phyloP scores from a whole-genome alignment of 2,888 invertebrate species.

The Dicroscelio sp. region DNA sequence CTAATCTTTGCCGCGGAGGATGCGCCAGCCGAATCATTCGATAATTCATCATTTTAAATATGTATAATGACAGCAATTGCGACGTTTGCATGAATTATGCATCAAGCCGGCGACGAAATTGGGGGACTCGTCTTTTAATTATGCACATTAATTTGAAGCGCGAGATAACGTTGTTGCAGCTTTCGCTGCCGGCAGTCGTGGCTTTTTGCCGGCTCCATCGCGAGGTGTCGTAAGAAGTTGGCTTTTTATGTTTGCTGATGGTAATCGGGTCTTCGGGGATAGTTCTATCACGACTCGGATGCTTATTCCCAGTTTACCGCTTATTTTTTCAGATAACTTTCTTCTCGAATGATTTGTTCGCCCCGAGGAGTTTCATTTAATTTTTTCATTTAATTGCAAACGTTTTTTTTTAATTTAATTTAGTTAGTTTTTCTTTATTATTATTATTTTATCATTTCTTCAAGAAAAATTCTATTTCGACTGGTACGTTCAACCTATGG shows the following conservation, averaged over 20 bases:
- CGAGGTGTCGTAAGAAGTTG: slow-evolving; percentile 3
- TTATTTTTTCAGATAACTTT: background rate
- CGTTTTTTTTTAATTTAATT: background rate
- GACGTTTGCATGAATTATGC: slow-evolving; percentile 14
- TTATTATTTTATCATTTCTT: background rate
- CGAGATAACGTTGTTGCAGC: slow-evolving; percentile 21
- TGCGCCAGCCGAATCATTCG: too few relatives aligned
- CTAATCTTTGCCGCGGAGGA: too few relatives aligned
- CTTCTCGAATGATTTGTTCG: background rate
- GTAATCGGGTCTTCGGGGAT: slow-evolving; percentile 6
- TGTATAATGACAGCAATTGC: too few relatives aligned
- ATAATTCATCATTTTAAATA: too few relatives aligned
- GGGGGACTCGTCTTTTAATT: slow-evolving; percentile 6
- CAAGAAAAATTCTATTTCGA: too few relatives aligned
- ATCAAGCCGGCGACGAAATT: background rate
- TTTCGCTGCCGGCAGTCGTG: background rate
- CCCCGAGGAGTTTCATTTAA: background rate
- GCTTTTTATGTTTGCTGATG: slow-evolving; percentile 20
- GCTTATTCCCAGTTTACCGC: background rate
- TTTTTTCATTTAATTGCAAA: too few relatives aligned
- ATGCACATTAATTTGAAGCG: slow-evolving; percentile 24
- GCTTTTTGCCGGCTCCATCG: slow-evolving; percentile 4
- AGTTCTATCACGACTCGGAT: background rate
- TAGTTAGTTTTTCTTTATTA: background rate
- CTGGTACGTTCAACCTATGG: too few relatives aligned